These are phyloP conservation scores for Etheostoma cragini DNA, from an alignment of 2,113 vertebrate species.

Conservation along the genomic window DNA sequence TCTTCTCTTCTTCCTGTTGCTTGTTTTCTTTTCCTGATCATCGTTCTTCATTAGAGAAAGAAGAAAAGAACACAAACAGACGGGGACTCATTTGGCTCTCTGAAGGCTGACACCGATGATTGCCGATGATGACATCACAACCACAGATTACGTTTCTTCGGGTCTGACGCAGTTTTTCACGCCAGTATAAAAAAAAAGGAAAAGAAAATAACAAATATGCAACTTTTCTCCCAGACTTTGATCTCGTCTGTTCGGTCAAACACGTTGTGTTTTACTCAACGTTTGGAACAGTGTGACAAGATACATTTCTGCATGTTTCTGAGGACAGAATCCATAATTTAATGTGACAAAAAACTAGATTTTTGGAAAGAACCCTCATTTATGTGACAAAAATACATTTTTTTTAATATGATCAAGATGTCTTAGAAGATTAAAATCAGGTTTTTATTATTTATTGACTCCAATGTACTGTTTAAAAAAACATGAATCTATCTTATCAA, in stretches of 20 bases:
- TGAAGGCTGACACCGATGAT: conserved; percentile 22
- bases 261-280: not conserved
- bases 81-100: conserved; percentile 20
- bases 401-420: not conserved
- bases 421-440: not conserved
- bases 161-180: not conserved
- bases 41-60: conserved; percentile 62
- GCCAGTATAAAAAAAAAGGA: not conserved
- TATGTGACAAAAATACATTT: not conserved
- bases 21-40: conserved; percentile 71
- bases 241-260: not conserved
- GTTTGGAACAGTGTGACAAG: not conserved
- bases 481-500: too few species aligned
- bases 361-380: not conserved
- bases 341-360: not conserved
- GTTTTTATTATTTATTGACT: not conserved
- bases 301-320: too few species aligned
- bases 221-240: not conserved
- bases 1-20: conserved; percentile 65
- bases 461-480: not conserved
- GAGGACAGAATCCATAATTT: not conserved
- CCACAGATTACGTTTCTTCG: not conserved
- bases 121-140: not conserved
- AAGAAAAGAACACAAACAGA: conserved; percentile 12
- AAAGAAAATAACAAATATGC: not conserved